phyloP scores from a whole-genome alignment of 2,888 invertebrate species.

The Magallana nippona region DNA sequence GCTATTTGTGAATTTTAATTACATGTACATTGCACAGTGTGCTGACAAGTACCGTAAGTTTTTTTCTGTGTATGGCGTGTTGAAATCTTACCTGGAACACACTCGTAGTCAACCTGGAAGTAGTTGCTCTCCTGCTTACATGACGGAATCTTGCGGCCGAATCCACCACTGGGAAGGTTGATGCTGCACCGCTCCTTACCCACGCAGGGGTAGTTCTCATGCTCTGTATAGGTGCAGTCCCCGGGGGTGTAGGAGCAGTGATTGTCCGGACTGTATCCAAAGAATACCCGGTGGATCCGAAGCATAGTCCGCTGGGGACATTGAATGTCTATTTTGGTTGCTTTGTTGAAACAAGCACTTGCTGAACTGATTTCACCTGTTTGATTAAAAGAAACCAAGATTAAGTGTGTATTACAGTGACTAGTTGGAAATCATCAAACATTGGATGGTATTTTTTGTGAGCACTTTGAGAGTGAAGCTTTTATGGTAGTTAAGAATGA shows the following conservation, averaged over 20 bases:
- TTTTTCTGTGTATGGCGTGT: no score
- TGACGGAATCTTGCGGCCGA: slow-evolving; percentile 64
- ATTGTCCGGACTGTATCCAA: slow-evolving; percentile 68
- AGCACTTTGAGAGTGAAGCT: no score
- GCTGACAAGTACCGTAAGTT: no score
- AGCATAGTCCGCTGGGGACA: slow-evolving; percentile 74
- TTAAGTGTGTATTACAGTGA: background rate
- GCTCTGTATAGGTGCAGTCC: slow-evolving; percentile 70
- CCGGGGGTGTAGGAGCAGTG: slow-evolving; percentile 64
- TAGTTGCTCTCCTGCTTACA: slow-evolving; percentile 74
- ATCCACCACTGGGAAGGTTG: slow-evolving; percentile 67
- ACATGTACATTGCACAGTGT: no score
- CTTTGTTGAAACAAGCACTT: slow-evolving; percentile 68
- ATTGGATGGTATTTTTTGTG: background rate
- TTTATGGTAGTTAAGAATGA: no score
- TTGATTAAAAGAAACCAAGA: background rate
- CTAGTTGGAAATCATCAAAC: background rate
- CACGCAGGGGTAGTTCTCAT: slow-evolving; percentile 71
- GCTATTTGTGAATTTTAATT: no score
- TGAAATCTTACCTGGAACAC: slow-evolving; percentile 68
- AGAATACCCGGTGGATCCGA: slow-evolving; percentile 72
- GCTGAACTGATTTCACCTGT: slow-evolving; percentile 59
- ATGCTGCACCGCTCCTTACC: slow-evolving; percentile 70
- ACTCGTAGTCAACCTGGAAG: slow-evolving; percentile 77
- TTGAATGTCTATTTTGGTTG: slow-evolving; percentile 67